These are phyloP conservation scores for Asarcornis scutulata DNA, from an alignment of 2,113 vertebrate species.

Conservation along the genomic window DNA sequence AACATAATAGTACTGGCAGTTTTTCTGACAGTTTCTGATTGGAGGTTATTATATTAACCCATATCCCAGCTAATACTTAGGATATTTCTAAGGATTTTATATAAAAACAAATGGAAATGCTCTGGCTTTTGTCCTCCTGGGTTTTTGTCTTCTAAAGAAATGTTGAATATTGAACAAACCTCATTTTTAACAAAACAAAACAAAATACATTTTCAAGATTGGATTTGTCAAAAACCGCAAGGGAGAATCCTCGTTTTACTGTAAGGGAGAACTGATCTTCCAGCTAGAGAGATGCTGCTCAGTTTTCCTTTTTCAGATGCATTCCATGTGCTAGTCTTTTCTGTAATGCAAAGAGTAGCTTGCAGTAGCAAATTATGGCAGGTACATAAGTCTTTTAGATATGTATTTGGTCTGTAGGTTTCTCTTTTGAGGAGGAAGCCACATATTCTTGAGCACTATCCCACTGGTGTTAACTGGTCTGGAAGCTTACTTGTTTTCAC, in stretches of 20 bases:
- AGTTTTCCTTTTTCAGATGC: neutral
- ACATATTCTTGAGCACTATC: neutral
- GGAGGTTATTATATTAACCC: neutral
- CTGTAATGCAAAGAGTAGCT: neutral
- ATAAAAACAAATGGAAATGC: neutral
- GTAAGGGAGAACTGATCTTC: neutral
- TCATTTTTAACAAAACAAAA: neutral
- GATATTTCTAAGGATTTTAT: neutral
- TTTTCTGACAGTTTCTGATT: neutral
- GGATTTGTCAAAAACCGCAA: neutral
- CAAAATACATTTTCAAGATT: neutral
- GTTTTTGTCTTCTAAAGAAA: too few species aligned
- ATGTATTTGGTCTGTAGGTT: neutral
- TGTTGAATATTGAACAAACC: neutral
- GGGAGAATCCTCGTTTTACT: neutral
- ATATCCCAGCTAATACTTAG: neutral
- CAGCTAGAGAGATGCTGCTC: neutral
- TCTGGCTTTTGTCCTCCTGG: neutral
- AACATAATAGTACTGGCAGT: neutral
- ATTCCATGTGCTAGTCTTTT: neutral
- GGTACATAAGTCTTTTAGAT: neutral
- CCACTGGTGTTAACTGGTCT: neutral
- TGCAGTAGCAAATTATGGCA: neutral
- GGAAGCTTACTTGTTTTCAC: neutral
- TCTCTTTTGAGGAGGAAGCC: neutral